Base-by-base conservation (phyloP, 2,797 vertebrate species). In the Silurus aristotelis region DNA sequence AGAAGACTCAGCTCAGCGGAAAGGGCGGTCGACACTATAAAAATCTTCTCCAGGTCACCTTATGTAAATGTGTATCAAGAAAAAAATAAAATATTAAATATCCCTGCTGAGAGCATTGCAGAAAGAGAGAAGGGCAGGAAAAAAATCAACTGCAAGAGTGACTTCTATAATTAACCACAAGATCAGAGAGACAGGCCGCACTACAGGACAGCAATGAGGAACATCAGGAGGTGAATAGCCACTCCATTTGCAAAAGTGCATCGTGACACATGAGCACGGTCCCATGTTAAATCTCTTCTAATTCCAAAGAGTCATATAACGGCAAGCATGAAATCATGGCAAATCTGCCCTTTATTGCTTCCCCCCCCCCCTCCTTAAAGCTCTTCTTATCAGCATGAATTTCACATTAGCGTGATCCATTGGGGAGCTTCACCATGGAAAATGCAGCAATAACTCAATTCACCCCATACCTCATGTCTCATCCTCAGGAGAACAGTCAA, bases 271-370 rank as follows among this genome's bases (percentile, higher is more conserved):
- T 84, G 84, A 82, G 79, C 84, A 70, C 76, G 55, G 73, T 60
- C 58, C 43, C 70, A 52, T 81, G 82, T 70, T 86, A 86, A 87
- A 90, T 87, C 85, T 76, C 63, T 81, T 80, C 83, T 83, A 88
- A 89, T 88, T 87, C 86, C 72, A 82, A 75, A 81, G 83, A 88
- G 81, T 86, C 72, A 70, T 83, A 83, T 88, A 86, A 87, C 22
- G 68, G 83, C 81, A 83, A 61, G 83, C 75, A 38, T 81, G 76
- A 76, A 90, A 88, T 87, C 83, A 76, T 68, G 84, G 75, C 86
- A 89, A 84, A 87, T 88, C 78, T 86, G 76, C 75, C 72, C 85
- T 87, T 86, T 87, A 87, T 84, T 87, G 85, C 88, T 84, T 82
- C 84, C 80, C 80, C 84, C 86, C 84, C 80, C 80, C 84, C 86